Evolutionary conservation across 2,113 vertebrate species (phyloP), one percentile per base, ranked within the genome.

Genomic region (Grantiella picta): DNA sequence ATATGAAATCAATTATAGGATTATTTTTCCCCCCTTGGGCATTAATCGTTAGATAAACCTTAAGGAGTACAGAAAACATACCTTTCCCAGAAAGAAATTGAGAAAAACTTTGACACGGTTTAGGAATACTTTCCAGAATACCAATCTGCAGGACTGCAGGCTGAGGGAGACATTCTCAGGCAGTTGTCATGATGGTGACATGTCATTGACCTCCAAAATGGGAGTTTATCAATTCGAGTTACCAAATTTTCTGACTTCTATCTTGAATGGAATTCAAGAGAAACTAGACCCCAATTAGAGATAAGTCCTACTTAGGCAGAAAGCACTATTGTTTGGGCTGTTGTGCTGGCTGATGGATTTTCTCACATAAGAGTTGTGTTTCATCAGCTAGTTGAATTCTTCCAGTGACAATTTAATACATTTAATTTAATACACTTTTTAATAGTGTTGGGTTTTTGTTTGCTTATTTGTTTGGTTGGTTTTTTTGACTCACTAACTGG

Each of bases 161-260:
- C 69, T 90, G 75, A 93, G 57, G 50, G 57, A 92, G 64, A 86
- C 19, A 66, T 86, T 94, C 91, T 94, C 86, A 75, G 22, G n/a
- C 81, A 85, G 75, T 65, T 95, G 82, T 73, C 68, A 35, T 44
- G 59, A 76, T 68, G 76, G 10, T 88, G 75, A 91, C 72, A 60
- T 72, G 57, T 82, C 91, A 86, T 16, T 87, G 75, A 53, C 38
- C 28, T 86, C 20, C 31, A 84, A 79, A 91, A 61, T 40, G 20
- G 23, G 36, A 94, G 19, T 69, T 90, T 88, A 77, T 27, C 24
- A 47, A 65, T 88, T 92, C 76, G 78, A 64, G 60, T 94, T 93
- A 94, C 52, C 24, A 72, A 61, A 80, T 91, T 86, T 79, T 92
- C 59, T 86, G 61, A 56, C 70, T 95, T 76, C 25, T 93, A 21